phyloP scores from a whole-genome alignment of 2,888 invertebrate species.

The Agriotes lineatus region DNA sequence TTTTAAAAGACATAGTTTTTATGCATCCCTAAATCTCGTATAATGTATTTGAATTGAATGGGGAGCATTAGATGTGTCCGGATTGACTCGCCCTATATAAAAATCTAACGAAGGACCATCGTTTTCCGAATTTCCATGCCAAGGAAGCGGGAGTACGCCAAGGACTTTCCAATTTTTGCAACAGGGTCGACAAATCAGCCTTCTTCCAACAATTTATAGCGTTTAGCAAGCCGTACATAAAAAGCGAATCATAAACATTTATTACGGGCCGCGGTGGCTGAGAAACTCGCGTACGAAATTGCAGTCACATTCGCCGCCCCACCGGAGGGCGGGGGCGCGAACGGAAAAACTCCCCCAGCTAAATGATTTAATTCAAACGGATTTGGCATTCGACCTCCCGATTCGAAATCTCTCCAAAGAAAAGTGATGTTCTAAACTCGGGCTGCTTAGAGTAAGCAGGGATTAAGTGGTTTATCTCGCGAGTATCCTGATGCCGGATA shows the following conservation, averaged over 20 bases:
- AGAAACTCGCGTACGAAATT: slow-evolving; percentile 24
- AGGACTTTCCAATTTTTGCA: no score
- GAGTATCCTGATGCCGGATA: slow-evolving; percentile 47
- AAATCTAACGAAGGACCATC: no score
- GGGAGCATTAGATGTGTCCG: no score
- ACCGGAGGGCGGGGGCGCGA: slow-evolving; percentile 33
- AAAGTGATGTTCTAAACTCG: slow-evolving; percentile 53
- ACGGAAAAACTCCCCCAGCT: slow-evolving; percentile 47
- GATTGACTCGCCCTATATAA: no score
- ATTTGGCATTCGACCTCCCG: slow-evolving; percentile 52
- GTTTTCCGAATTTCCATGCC: no score
- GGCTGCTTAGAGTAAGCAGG: slow-evolving; percentile 53
- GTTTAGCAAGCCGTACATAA: not conserved
- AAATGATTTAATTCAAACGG: slow-evolving; percentile 56
- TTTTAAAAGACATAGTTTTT: no score
- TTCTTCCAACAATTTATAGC: slow-evolving; percentile 1
- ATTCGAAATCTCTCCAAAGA: slow-evolving; percentile 53
- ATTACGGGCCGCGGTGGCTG: slow-evolving; percentile 3
- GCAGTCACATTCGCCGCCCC: slow-evolving; percentile 29
- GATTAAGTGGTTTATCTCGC: slow-evolving; percentile 57
- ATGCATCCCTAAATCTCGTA: no score
- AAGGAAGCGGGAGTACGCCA: no score
- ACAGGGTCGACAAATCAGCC: no score
- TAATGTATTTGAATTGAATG: no score
- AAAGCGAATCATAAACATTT: slow-evolving; percentile 9